Percentiles rank a stretch among this genome's conserved stretches.
Conservation (phyloP, 2,888 invertebrate species). For the Leptinotarsa haldemani region DNA sequence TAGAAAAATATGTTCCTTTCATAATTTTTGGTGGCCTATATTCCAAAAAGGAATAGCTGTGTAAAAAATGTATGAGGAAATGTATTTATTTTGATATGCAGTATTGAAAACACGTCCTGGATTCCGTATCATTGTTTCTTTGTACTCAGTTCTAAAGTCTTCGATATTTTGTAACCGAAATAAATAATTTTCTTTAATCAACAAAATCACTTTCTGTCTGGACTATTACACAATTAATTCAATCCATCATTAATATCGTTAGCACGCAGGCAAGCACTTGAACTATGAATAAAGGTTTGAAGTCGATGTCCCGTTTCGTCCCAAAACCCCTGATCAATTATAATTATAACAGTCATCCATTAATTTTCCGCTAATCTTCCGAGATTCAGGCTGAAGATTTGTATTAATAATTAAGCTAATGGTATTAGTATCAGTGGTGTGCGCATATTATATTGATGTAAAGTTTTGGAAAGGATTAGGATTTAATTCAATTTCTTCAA, state of each 20-base stretch:
- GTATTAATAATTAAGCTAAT: conserved; percentile 7
- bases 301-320: conserved; percentile 1
- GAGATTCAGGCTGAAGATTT: conserved; percentile 9
- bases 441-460: not conserved
- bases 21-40: no score
- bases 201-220: not conserved
- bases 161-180: no score
- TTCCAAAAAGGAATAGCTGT: no score
- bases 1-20: no score
- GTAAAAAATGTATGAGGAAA: no score
- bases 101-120: no score
- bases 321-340: conserved; percentile 8
- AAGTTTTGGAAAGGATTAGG: not conserved
- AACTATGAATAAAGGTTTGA: not conserved
- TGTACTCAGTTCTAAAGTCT: no score
- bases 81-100: no score
- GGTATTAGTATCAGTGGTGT: not conserved
- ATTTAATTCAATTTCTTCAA: no score
- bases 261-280: conserved; percentile 10
- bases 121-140: no score
- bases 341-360: conserved; percentile 16
- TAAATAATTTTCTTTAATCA: no score
- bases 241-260: not conserved
- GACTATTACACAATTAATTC: not conserved
- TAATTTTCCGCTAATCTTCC: conserved; percentile 14